Evolutionary conservation across 2,113 vertebrate genomes (phyloP).

Genomic region (Megaceryle torquata): DNA sequence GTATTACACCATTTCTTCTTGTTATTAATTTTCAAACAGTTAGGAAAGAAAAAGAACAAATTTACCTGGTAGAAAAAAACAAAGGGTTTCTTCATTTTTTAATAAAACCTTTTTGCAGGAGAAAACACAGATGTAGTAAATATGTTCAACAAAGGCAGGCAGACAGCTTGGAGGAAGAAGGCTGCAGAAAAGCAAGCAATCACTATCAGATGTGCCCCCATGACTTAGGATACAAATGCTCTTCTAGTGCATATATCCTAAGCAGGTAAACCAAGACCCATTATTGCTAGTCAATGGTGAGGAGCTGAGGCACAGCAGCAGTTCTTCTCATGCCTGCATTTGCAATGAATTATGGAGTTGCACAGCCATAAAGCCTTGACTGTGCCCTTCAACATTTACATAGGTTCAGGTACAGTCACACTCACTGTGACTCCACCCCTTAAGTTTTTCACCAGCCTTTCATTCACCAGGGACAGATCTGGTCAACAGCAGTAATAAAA

Average conservation of each 20-base stretch:
- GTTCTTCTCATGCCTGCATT: not conserved
- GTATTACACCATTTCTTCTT: not conserved
- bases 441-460: not conserved
- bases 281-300: not conserved
- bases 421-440: not conserved
- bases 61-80: not conserved
- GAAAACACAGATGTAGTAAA: not conserved
- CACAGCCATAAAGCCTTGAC: not conserved
- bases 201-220: not conserved
- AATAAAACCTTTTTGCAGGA: not conserved
- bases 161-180: not conserved
- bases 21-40: not conserved
- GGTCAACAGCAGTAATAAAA: not conserved
- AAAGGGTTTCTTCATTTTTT: not conserved
- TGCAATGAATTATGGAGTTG: not conserved
- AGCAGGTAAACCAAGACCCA: not conserved
- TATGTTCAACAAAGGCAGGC: not conserved
- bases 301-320: not conserved
- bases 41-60: not conserved
- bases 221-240: not conserved
- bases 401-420: not conserved
- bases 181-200: not conserved
- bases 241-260: fast-evolving
- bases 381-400: not conserved
- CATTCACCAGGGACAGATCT: not conserved